phyloP scores from a whole-genome alignment of 2,888 invertebrate species.

The Balanococcus diminutus region DNA sequence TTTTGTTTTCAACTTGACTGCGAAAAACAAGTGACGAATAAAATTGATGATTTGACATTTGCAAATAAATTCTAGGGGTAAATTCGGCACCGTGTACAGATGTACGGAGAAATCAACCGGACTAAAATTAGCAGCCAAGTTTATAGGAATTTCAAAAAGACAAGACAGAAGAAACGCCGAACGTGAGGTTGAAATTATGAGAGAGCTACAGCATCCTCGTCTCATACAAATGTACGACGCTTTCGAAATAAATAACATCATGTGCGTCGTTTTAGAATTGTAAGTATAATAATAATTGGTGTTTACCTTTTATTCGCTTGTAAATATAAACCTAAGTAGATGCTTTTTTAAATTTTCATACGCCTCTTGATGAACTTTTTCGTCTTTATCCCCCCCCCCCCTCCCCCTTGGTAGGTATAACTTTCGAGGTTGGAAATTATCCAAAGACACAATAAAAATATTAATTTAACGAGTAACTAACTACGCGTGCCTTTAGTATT shows the following conservation, averaged over 20 bases:
- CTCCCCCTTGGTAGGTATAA: background rate
- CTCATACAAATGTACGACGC: slow-evolving; percentile 98
- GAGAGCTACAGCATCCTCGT: slow-evolving; percentile 88
- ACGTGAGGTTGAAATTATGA: slow-evolving; percentile 96
- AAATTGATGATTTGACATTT: background rate
- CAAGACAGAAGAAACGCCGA: slow-evolving; percentile 91
- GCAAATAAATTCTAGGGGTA: slow-evolving; percentile 73
- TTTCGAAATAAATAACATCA: slow-evolving; percentile 89
- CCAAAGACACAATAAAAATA: background rate
- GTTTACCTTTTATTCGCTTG: background rate
- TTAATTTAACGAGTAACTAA: slow-evolving; percentile 9
- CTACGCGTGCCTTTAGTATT: background rate
- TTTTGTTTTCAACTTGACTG: background rate
- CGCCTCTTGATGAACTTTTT: background rate
- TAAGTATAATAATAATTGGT: slow-evolving; percentile 74
- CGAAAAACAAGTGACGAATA: background rate
- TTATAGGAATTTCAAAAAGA: slow-evolving; percentile 82
- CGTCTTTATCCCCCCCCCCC: background rate
- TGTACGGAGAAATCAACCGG: slow-evolving; percentile 85
- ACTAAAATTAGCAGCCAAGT: slow-evolving; percentile 87
- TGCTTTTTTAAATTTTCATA: slow-evolving; percentile 18
- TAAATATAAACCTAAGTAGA: background rate
- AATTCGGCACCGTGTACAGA: slow-evolving; percentile 95
- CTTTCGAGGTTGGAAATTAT: background rate
- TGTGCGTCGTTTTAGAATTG: slow-evolving; percentile 98